Conservation (phyloP, 2,113 vertebrate genomes). For the Bubo scandiacus region DNA sequence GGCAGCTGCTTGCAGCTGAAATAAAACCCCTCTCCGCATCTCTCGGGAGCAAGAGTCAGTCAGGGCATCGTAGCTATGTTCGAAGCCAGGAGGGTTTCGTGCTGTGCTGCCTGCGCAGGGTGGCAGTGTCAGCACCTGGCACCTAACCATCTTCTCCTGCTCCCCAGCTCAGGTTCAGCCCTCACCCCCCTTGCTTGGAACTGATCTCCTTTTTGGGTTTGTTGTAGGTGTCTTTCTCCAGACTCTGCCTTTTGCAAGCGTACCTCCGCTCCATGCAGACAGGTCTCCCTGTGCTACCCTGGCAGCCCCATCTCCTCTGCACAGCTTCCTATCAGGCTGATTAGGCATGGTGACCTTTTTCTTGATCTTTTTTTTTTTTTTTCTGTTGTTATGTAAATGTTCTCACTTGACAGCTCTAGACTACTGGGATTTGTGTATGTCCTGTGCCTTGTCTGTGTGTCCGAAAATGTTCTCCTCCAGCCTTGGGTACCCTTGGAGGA, state of each 20-base stretch:
- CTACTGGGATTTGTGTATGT: not conserved
- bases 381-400: not conserved
- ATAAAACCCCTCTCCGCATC: not conserved
- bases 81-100: fast-evolving
- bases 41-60: not conserved
- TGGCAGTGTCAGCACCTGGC: not conserved
- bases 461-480: not conserved
- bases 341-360: not conserved
- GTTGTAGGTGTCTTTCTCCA: not conserved
- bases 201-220: not conserved
- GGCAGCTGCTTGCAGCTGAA: not conserved
- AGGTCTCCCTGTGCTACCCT: not conserved
- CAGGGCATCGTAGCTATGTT: not conserved
- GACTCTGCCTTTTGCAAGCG: not conserved
- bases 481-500: not conserved
- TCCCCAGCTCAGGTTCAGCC: not conserved
- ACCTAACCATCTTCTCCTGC: not conserved
- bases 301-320: not conserved
- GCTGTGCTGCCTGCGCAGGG: not conserved
- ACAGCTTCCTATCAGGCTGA: not conserved
- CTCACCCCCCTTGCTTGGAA: not conserved
- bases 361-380: not conserved
- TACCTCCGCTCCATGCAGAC: not conserved
- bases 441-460: not conserved
- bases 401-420: not conserved